phyloP scores from a whole-genome alignment of 2,113 vertebrate genomes.

The Phyllopteryx taeniolatus region DNA sequence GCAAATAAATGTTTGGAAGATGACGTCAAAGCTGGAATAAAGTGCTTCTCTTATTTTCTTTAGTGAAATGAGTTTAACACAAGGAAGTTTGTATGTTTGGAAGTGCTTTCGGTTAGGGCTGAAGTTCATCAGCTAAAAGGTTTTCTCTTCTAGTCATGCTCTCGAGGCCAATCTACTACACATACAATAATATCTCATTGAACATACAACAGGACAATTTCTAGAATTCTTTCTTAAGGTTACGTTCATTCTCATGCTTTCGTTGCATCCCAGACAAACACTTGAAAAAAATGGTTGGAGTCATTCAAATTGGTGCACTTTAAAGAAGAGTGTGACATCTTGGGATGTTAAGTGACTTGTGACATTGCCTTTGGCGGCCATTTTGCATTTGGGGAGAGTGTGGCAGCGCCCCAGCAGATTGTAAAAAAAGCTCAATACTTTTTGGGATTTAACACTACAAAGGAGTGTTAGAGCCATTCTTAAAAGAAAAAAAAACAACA shows the following conservation, averaged over 20 bases:
- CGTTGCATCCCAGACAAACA: constrained; percentile 43
- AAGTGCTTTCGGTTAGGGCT: constrained; percentile 35
- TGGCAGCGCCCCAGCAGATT: not conserved
- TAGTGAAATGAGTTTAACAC: constrained; percentile 15
- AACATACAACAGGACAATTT: constrained; percentile 45
- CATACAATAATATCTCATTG: constrained; percentile 44
- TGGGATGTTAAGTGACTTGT: constrained; percentile 6
- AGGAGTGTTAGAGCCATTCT: not conserved
- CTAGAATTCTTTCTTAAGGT: constrained; percentile 52
- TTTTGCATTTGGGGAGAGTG: constrained; percentile 1
- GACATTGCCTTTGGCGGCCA: not conserved
- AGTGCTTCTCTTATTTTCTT: constrained; percentile 51
- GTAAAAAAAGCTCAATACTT: not conserved
- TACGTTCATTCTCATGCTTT: constrained; percentile 54
- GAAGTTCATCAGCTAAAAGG: constrained; percentile 28
- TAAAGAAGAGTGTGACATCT: constrained; percentile 27
- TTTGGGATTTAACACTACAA: not conserved
- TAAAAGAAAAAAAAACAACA: not conserved
- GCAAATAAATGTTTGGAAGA: not conserved
- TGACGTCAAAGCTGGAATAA: constrained; percentile 39
- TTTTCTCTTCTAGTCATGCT: constrained; percentile 28
- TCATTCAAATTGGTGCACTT: constrained; percentile 17
- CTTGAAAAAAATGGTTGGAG: constrained; percentile 20
- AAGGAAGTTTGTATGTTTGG: constrained; percentile 32
- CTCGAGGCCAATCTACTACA: constrained; percentile 14